phyloP scores from a whole-genome alignment of 2,797 vertebrate species.

The Antrozous pallidus region DNA sequence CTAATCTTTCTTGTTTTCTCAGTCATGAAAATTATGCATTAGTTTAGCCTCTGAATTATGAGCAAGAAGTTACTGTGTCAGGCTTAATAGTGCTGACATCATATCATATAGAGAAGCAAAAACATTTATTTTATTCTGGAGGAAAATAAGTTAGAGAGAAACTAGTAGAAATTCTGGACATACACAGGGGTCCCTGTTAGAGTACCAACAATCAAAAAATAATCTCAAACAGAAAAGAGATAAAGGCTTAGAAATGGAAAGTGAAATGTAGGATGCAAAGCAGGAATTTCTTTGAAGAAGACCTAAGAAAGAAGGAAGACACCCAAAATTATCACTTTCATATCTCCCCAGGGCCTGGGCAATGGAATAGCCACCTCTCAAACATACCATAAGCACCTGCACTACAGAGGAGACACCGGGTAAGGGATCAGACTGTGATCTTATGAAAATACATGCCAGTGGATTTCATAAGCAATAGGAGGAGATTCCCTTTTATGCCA shows the following conservation, averaged over 20 bases:
- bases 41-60: not conserved
- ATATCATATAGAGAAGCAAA: not conserved
- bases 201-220: not conserved
- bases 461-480: not conserved
- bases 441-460: not conserved
- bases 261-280: not conserved
- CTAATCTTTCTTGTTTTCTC: not conserved
- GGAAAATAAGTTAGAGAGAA: not conserved
- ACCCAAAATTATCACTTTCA: not conserved
- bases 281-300: not conserved
- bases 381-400: not conserved
- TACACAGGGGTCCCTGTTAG: not conserved
- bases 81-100: not conserved
- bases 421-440: not conserved
- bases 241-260: not conserved
- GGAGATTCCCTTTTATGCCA: not conserved
- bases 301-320: not conserved
- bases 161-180: not conserved
- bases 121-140: not conserved
- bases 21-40: not conserved
- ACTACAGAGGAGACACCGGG: not conserved
- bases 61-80: not conserved
- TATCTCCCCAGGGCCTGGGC: fast-evolving
- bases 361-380: not conserved
- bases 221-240: not conserved